phyloP scores from a whole-genome alignment of 2,113 vertebrate species.

The Puma concolor region DNA sequence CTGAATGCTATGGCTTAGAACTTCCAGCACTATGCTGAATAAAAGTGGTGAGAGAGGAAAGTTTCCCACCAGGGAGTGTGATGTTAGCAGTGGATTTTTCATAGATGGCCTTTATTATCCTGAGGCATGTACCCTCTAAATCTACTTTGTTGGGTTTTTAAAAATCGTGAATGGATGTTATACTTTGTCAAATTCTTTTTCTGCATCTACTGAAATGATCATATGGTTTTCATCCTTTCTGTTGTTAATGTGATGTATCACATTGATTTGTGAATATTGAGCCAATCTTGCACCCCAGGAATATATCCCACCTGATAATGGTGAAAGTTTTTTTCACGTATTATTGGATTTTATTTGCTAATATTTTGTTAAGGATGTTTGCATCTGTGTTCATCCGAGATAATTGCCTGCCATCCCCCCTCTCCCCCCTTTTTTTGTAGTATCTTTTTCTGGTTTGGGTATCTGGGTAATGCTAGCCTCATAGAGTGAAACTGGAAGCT shows the following conservation, averaged over 20 bases:
- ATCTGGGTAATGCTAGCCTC: neutral
- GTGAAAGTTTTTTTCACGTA: neutral
- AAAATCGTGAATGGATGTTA: neutral
- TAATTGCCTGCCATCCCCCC: neutral
- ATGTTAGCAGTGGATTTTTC: neutral
- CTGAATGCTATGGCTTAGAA: neutral
- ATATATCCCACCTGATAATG: neutral
- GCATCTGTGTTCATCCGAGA: neutral
- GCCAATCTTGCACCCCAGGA: neutral
- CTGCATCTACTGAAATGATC: neutral
- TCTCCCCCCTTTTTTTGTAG: neutral
- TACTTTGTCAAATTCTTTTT: neutral
- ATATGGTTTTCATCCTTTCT: neutral
- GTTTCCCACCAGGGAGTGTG: neutral
- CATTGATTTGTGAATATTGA: neutral
- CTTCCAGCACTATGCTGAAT: neutral
- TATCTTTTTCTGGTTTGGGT: neutral
- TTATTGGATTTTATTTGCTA: neutral
- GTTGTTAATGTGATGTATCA: neutral
- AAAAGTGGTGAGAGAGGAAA: neutral
- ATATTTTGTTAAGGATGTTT: neutral
- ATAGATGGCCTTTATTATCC: neutral
- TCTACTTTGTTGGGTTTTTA: neutral
- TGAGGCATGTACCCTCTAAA: neutral
- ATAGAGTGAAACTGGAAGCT: neutral